These are phyloP conservation scores for Rhodeus uyekii DNA, from an alignment of 2,797 vertebrate genomes.

Conservation along the genomic window DNA sequence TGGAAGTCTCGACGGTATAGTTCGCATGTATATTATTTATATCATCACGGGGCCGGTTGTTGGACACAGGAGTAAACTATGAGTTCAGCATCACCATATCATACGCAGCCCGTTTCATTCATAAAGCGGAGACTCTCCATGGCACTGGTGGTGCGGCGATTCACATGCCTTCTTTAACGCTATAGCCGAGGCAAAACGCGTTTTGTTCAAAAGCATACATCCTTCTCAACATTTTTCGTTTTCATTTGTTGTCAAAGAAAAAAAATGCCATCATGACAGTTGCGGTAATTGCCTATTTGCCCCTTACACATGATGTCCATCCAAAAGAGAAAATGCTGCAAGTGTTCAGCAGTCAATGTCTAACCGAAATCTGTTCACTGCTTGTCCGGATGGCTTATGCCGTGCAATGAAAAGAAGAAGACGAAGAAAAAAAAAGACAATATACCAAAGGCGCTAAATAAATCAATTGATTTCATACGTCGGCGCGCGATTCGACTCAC, in stretches of 20 bases:
- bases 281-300: background rate
- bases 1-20: background rate
- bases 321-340: background rate
- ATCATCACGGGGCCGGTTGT: background rate
- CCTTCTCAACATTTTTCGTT: background rate
- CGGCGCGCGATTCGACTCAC: conserved; percentile 43
- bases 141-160: conserved; percentile 68
- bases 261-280: background rate
- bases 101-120: conserved; percentile 74
- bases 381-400: background rate
- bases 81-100: conserved; percentile 58
- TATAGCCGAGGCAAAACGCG: background rate
- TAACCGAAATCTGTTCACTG: background rate
- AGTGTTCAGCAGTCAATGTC: background rate
- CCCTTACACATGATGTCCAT: background rate
- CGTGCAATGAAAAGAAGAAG: background rate
- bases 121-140: conserved; percentile 79
- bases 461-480: conserved; percentile 30
- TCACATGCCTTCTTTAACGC: conserved; percentile 55
- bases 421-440: background rate
- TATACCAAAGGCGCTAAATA: background rate
- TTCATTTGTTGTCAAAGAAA: background rate
- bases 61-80: conserved; percentile 55
- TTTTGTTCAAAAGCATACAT: background rate
- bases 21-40: background rate